Percentiles rank a stretch among this genome's conserved stretches.
Evolutionary conservation across 2,888 invertebrate species (phyloP).

Genomic region (Melieria crassipennis): DNA sequence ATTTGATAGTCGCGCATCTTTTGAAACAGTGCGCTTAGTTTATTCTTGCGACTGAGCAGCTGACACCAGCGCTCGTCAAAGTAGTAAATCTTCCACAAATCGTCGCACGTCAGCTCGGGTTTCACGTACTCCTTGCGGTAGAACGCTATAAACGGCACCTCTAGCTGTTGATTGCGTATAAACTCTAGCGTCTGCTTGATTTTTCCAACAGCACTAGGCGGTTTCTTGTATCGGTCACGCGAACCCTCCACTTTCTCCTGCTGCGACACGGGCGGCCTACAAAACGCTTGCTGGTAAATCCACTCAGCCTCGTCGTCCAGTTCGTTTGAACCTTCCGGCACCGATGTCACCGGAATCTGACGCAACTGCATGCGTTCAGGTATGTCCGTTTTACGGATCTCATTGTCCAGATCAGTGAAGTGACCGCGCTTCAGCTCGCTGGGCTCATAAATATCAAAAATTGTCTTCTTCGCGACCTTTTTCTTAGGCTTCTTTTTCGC

Average conservation of each 20-base stretch:
- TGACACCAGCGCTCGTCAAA: constrained; percentile 97
- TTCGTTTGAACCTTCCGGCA: constrained; percentile 85
- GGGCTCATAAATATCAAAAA: constrained; percentile 96
- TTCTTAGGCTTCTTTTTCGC: constrained; percentile 78
- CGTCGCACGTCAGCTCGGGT: constrained; percentile 92
- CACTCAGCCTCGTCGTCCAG: constrained; percentile 95
- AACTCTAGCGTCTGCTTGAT: constrained; percentile 95
- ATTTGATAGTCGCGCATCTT: constrained; percentile 93
- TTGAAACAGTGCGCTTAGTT: constrained; percentile 82
- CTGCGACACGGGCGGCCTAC: constrained; percentile 82
- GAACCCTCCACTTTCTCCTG: constrained; percentile 68
- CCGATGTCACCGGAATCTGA: constrained; percentile 84
- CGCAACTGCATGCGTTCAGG: constrained; percentile 94
- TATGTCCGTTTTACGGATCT: constrained; percentile 86
- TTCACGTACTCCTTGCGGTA: constrained; percentile 98
- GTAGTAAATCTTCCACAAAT: constrained; percentile 97
- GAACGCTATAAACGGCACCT: constrained; percentile 98
- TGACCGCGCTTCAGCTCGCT: constrained; percentile 96
- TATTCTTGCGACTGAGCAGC: constrained; percentile 83
- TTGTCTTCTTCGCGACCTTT: constrained; percentile 83
- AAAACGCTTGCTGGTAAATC: constrained; percentile 96
- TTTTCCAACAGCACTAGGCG: constrained; percentile 80
- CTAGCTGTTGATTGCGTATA: constrained; percentile 93
- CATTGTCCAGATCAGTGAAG: constrained; percentile 92
- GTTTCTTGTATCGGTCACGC: constrained; percentile 70